A percentile compares a stretch with the other conserved stretches of the same genome.
phyloP scores from a whole-genome alignment of 2,113 vertebrate genomes.

The Phoenicopterus ruber region DNA sequence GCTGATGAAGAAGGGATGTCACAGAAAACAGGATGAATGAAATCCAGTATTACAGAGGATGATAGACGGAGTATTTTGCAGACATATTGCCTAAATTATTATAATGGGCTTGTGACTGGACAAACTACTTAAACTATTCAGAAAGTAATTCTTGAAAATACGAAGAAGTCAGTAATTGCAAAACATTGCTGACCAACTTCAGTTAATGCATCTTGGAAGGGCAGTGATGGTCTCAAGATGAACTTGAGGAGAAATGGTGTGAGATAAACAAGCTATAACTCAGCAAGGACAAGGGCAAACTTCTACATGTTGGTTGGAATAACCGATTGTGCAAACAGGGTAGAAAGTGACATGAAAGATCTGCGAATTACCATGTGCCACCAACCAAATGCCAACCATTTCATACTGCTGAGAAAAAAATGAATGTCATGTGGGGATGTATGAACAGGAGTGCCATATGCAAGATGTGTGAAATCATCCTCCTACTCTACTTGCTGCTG shows the following conservation, averaged over 20 bases:
- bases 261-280: not conserved
- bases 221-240: not conserved
- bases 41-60: not conserved
- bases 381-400: constrained; percentile 30
- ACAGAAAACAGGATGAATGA: not conserved
- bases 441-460: constrained; percentile 46
- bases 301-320: not conserved
- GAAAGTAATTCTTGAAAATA: not conserved
- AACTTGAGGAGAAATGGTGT: not conserved
- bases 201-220: not conserved
- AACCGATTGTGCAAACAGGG: not conserved
- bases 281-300: not conserved
- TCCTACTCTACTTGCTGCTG: constrained; percentile 27
- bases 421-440: constrained; percentile 26
- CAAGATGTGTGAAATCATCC: constrained; percentile 54
- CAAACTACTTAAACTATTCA: not conserved
- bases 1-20: not conserved
- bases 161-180: not conserved
- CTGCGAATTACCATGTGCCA: not conserved
- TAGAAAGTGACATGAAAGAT: not conserved
- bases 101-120: not conserved
- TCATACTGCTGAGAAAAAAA: constrained; percentile 25
- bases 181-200: not conserved
- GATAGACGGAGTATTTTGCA: not conserved
- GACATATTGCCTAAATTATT: not conserved